These are phyloP conservation scores for Drosophila kurseongensis DNA, from an alignment of 1,140 invertebrate species.

Conservation along the genomic window DNA sequence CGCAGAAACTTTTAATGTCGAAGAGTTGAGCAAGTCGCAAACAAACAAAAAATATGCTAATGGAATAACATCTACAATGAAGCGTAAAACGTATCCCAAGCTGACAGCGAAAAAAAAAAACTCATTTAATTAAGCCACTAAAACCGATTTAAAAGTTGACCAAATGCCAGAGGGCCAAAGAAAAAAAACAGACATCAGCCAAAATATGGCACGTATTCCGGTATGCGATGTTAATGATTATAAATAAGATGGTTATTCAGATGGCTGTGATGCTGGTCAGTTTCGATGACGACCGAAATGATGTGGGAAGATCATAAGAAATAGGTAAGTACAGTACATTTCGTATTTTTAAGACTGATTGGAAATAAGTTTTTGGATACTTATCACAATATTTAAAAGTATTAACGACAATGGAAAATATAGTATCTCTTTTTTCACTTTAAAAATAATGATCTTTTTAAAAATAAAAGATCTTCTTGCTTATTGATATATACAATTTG, in stretches of 20 bases:
- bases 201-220: slow-evolving; percentile 42
- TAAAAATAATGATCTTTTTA: too few relatives aligned
- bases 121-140: slow-evolving; percentile 53
- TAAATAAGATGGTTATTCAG: slow-evolving; percentile 24
- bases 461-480: too few relatives aligned
- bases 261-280: slow-evolving; percentile 37
- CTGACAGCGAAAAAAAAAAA: slow-evolving; percentile 7
- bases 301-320: slow-evolving; percentile 58
- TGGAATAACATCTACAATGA: slow-evolving; percentile 53
- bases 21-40: slow-evolving; percentile 43
- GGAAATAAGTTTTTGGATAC: too few relatives aligned
- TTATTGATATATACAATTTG: too few relatives aligned
- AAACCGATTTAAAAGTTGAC: slow-evolving; percentile 63
- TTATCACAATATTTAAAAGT: too few relatives aligned
- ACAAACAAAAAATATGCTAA: slow-evolving; percentile 39
- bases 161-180: slow-evolving; percentile 58
- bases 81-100: slow-evolving; percentile 64
- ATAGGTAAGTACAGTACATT: slow-evolving; percentile 16
- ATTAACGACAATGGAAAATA: too few relatives aligned
- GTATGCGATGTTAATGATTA: slow-evolving; percentile 27
- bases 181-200: slow-evolving; percentile 20
- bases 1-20: slow-evolving; percentile 58
- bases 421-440: too few relatives aligned
- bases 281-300: slow-evolving; percentile 53
- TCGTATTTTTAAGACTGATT: background rate